Evolutionary conservation across 2,797 vertebrate species (phyloP).

Genomic region (Xiphophorus birchmanni): DNA sequence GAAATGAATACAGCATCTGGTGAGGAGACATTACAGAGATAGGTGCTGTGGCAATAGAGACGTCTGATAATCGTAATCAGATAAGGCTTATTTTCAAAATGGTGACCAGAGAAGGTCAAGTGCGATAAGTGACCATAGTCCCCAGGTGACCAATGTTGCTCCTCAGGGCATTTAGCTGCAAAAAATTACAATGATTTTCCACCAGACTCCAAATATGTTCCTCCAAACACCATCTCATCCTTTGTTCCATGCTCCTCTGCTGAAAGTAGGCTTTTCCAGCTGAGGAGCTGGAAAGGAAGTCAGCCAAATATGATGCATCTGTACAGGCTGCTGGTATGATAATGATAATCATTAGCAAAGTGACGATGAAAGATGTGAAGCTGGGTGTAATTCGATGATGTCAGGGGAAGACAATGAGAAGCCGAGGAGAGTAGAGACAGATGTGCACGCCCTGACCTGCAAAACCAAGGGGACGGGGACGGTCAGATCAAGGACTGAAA

Average conservation of each 20-base stretch:
- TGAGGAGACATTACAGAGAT: neutral
- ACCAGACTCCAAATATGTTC: conserved; percentile 17
- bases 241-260: neutral
- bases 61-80: conserved; percentile 10
- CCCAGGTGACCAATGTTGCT: conserved; percentile 14
- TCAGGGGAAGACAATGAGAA: conserved; percentile 74
- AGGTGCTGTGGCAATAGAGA: conserved; percentile 10
- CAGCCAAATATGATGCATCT: conserved; percentile 66
- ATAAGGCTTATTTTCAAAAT: conserved; percentile 16
- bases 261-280: conserved; percentile 7
- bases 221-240: neutral
- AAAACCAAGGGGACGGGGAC: conserved; percentile 19
- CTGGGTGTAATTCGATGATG: conserved; percentile 73
- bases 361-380: conserved; percentile 64
- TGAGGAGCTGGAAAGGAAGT: conserved; percentile 33
- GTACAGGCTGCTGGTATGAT: conserved; percentile 53
- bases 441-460: conserved; percentile 60
- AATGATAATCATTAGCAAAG: conserved; percentile 78
- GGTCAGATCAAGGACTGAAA: conserved; percentile 32
- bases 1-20: conserved; percentile 43
- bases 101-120: conserved; percentile 21
- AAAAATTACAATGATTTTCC: conserved; percentile 17
- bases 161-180: neutral
- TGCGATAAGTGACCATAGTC: conserved; percentile 3
- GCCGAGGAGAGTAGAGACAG: conserved; percentile 45